A percentile compares a stretch with the other conserved stretches of the same genome.
These are phyloP conservation scores for Perithous albicinctus DNA, from an alignment of 2,888 invertebrate species.

Conservation along the genomic window DNA sequence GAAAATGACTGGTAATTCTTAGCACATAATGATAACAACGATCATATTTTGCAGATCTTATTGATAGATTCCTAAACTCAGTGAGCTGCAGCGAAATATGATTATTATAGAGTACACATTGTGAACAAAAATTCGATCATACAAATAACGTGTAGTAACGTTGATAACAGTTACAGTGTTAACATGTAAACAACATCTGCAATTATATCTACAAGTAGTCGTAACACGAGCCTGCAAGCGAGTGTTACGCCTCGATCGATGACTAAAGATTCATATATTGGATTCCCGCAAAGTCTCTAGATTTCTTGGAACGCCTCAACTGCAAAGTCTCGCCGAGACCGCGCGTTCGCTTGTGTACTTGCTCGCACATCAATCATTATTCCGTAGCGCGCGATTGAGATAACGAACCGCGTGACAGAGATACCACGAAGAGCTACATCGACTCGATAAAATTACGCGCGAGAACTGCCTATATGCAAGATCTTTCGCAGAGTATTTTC, in stretches of 20 bases:
- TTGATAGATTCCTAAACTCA: not conserved
- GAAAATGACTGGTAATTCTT: too few species aligned
- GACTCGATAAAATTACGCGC: not conserved
- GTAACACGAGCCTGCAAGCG: not conserved
- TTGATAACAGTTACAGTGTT: not conserved
- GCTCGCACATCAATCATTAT: not conserved
- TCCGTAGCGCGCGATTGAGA: slow-evolving; percentile 1
- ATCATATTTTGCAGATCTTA: not conserved
- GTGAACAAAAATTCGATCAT: not conserved
- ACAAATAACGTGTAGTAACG: not conserved
- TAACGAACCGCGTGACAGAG: not conserved
- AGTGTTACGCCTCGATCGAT: not conserved
- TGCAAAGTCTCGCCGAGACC: not conserved
- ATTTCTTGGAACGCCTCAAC: not conserved
- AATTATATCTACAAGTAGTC: not conserved
- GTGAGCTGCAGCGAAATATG: not conserved
- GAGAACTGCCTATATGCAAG: slow-evolving; percentile 3
- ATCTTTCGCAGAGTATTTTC: not conserved
- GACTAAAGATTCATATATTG: not conserved
- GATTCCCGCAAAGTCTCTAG: not conserved
- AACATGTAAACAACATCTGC: not conserved
- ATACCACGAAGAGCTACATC: not conserved
- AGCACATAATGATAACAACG: too few species aligned
- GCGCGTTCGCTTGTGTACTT: not conserved
- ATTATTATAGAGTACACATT: too few species aligned